Evolutionary conservation across 2,888 invertebrate genomes (phyloP).

Genomic region (Leucophenga maculata): DNA sequence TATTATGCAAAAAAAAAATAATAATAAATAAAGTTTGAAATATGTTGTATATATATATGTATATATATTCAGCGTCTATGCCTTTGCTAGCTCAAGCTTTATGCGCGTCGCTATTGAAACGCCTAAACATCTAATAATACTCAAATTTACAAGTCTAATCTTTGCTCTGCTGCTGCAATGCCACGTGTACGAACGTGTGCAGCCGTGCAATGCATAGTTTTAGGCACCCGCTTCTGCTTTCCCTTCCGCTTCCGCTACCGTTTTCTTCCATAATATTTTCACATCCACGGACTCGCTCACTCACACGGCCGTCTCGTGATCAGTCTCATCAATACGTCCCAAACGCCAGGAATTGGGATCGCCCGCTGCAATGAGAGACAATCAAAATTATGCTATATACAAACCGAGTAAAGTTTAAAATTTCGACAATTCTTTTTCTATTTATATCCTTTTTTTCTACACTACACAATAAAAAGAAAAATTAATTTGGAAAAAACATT

Average conservation of each 20-base stretch:
- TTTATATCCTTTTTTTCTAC: too few relatives aligned
- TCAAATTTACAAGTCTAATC: slow-evolving; percentile 67
- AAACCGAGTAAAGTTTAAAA: not conserved
- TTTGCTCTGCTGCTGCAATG: slow-evolving; percentile 1
- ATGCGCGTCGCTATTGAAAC: too few relatives aligned
- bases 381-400: slow-evolving; percentile 3
- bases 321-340: slow-evolving; percentile 85
- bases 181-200: not conserved
- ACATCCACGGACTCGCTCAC: slow-evolving; percentile 38
- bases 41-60: too few relatives aligned
- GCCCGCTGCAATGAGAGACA: slow-evolving; percentile 73
- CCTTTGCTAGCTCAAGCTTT: too few relatives aligned
- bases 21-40: slow-evolving; percentile 31
- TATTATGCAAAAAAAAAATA: slow-evolving; percentile 27
- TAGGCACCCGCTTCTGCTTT: slow-evolving; percentile 16
- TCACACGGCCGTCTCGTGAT: slow-evolving; percentile 87
- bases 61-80: too few relatives aligned
- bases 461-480: too few relatives aligned
- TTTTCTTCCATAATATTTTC: too few relatives aligned
- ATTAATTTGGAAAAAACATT: too few relatives aligned
- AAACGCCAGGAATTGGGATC: slow-evolving; percentile 87
- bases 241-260: not conserved
- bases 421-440: too few relatives aligned
- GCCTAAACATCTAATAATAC: slow-evolving; percentile 66
- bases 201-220: slow-evolving; percentile 23